Base-by-base conservation (phyloP, 2,888 invertebrate genomes). In the Maniola hyperantus region DNA sequence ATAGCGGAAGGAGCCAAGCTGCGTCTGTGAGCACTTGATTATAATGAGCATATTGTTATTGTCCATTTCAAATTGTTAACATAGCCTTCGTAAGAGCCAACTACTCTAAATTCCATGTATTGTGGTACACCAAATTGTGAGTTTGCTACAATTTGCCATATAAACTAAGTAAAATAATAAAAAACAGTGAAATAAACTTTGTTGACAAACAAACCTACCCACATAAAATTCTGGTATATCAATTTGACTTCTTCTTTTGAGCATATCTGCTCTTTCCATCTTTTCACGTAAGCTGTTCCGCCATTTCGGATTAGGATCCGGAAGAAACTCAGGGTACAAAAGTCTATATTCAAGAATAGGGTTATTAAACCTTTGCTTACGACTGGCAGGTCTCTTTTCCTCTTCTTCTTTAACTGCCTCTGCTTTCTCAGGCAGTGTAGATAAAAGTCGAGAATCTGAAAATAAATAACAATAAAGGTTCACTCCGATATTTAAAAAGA, bases 221-320 rank as follows among this genome's bases (percentile, higher is more conserved):
- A 99, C 99, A 93, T 99, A 99, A 93, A 99, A 99, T 84, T 99
- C 99, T 0, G 99, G 99, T 72, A 99, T 96, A 81, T 97, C 96
- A 71, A 99, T 93, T 70, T 96, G 93, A 64, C 76, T 90, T 74
- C 99, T 93, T 67, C 99, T 93, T 67, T 95, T 95, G 39, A 99
- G 82, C 99, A 99, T 99, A 83, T 99, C 99, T 70, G 93, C 89
- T 68, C 99, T 93, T 82, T 99, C 99, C 15, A 99, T 86, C 82
- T 96, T 97, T 83, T 99, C 99, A 65, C 96, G 92, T 0, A 98
- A 84, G 10, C 91, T 81, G 87, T 99, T 98, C 67, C 99, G 93
- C 89, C 94, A 95, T 78, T 94, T 90, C 1, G 95, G 90, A 75
- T 96, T 95, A 0, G 98, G 97, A 83, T 97, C 96, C 0, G 99